Conservation (phyloP, 2,888 invertebrate genomes). For the Eudasyphora cyanicolor region DNA sequence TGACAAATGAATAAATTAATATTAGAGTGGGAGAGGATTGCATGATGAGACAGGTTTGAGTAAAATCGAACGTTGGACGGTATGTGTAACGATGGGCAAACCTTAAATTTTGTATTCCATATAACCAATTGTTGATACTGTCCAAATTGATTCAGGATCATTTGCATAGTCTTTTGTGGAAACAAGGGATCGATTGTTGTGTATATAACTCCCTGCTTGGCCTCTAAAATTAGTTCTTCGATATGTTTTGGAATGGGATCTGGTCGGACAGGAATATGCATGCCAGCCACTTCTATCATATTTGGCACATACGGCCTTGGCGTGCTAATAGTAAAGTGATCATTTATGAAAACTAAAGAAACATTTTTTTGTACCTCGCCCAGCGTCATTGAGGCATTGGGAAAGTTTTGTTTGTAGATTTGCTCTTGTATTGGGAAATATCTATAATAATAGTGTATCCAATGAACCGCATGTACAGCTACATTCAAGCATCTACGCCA, state of each 20-base stretch:
- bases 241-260: neutral
- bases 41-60: neutral
- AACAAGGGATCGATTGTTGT: neutral
- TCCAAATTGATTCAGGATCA: constrained; percentile 15
- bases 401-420: constrained; percentile 66
- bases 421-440: constrained; percentile 43
- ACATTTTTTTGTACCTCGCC: constrained; percentile 69
- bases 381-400: constrained; percentile 61
- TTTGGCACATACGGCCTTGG: constrained; percentile 76
- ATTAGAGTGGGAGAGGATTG: constrained; percentile 23
- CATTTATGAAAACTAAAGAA: constrained; percentile 74
- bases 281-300: constrained; percentile 77
- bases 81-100: neutral
- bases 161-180: neutral
- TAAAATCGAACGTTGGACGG: neutral
- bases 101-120: neutral
- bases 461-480: constrained; percentile 29
- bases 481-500: constrained; percentile 76
- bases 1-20: constrained; percentile 81
- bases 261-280: constrained; percentile 71
- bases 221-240: neutral
- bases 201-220: constrained; percentile 69
- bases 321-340: constrained; percentile 73
- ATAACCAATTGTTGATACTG: neutral
- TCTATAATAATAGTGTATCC: constrained; percentile 8